Conservation (phyloP, 2,797 vertebrate species). For the Enteromius anoplus region DNA sequence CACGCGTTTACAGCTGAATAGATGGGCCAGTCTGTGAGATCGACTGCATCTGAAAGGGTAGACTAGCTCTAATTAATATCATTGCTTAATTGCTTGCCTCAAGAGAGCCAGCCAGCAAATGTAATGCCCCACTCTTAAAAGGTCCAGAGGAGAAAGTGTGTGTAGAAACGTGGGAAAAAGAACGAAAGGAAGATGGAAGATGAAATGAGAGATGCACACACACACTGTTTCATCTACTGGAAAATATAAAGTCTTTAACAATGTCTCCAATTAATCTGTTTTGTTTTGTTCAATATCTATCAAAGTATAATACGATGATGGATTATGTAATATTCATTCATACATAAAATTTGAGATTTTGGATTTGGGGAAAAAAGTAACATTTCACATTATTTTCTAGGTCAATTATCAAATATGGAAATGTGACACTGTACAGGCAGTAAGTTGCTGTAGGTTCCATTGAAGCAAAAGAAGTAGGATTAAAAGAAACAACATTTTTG, state of each 20-base stretch:
- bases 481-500: not conserved
- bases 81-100: slow-evolving; percentile 67
- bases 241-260: not conserved
- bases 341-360: not conserved
- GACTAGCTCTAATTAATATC: slow-evolving; percentile 70
- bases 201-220: slow-evolving; percentile 4
- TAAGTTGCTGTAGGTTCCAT: not conserved
- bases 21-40: slow-evolving; percentile 49
- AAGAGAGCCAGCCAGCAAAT: slow-evolving; percentile 53
- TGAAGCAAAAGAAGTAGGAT: not conserved
- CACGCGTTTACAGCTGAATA: slow-evolving; percentile 62
- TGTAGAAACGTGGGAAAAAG: not conserved
- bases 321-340: not conserved
- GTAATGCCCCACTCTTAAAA: slow-evolving; percentile 41
- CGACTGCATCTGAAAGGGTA: slow-evolving; percentile 58
- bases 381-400: not conserved
- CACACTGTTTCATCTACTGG: not conserved
- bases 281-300: slow-evolving; percentile 1
- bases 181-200: slow-evolving; percentile 27
- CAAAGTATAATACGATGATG: slow-evolving; percentile 1
- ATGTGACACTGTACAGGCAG: not conserved
- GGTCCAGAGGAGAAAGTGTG: slow-evolving; percentile 36
- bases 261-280: not conserved
- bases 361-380: not conserved
- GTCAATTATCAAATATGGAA: not conserved